Evolutionary conservation across 2,888 invertebrate genomes (phyloP).

Genomic region (Hybos culiciformis): DNA sequence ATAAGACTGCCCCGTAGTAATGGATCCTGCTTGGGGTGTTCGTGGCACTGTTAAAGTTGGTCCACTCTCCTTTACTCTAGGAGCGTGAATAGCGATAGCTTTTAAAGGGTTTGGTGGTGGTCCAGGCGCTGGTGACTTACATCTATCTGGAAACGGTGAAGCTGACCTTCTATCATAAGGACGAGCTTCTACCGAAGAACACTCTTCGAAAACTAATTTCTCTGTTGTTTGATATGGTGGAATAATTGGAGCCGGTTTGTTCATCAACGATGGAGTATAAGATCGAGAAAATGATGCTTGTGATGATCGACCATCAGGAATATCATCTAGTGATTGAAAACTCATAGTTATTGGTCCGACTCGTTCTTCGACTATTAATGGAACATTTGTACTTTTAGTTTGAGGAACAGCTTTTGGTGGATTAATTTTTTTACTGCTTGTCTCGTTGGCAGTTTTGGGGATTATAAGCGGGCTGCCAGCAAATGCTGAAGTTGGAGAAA

Average conservation of each 20-base stretch:
- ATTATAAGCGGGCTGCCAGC: slow-evolving; percentile 10
- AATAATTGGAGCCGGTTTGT: slow-evolving; percentile 55
- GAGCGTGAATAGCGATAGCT: slow-evolving; percentile 44
- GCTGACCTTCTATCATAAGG: slow-evolving; percentile 49
- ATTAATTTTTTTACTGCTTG: slow-evolving; percentile 13
- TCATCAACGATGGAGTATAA: slow-evolving; percentile 55
- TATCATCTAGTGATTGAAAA: slow-evolving; percentile 50
- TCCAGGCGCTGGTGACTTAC: slow-evolving; percentile 56
- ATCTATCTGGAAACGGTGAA: slow-evolving; percentile 52
- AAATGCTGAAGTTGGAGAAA: slow-evolving; percentile 6
- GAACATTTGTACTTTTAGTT: slow-evolving; percentile 22
- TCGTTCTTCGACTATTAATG: slow-evolving; percentile 35
- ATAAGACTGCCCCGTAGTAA: slow-evolving; percentile 35
- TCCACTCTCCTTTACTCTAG: slow-evolving; percentile 42
- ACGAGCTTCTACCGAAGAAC: slow-evolving; percentile 44
- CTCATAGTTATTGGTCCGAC: slow-evolving; percentile 45
- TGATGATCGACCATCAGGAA: slow-evolving; percentile 29
- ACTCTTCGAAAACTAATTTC: slow-evolving; percentile 56
- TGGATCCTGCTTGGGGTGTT: slow-evolving; percentile 29
- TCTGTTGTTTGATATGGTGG: slow-evolving; percentile 58
- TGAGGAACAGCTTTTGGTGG: slow-evolving; percentile 17
- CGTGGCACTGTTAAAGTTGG: slow-evolving; percentile 19
- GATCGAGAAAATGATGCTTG: slow-evolving; percentile 37
- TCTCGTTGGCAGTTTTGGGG: slow-evolving; percentile 14
- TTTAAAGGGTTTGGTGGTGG: slow-evolving; percentile 51